A percentile compares a stretch with the other conserved stretches of the same genome.
phyloP scores from a whole-genome alignment of 1,140 invertebrate species.

The Asbolus verrucosus region DNA sequence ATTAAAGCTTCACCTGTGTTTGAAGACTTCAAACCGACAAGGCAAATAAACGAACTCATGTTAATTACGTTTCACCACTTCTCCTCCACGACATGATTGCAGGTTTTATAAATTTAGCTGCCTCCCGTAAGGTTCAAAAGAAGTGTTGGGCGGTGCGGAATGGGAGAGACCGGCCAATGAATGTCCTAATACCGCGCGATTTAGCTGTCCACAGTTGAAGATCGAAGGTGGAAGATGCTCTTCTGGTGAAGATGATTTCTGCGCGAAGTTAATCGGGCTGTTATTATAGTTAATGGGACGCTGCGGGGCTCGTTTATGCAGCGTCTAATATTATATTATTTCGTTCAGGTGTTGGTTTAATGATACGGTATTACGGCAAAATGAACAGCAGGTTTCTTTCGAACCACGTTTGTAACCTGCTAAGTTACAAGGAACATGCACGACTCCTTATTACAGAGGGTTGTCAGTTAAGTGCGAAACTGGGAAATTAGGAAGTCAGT shows the following conservation, averaged over 20 bases:
- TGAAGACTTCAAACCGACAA: constrained; percentile 12
- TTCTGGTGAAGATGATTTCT: too few species aligned
- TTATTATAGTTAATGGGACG: constrained; percentile 25
- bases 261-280: constrained; percentile 7
- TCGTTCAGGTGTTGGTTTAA: constrained; percentile 33
- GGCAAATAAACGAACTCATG: constrained; percentile 14
- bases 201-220: too few species aligned
- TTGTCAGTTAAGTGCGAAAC: constrained; percentile 44
- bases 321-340: constrained; percentile 23
- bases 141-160: too few species aligned
- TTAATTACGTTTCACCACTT: constrained; percentile 5
- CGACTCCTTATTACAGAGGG: constrained; percentile 44
- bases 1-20: constrained; percentile 32
- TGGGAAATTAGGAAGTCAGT: constrained; percentile 42
- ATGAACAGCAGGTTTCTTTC: constrained; percentile 13
- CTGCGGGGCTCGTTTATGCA: constrained; percentile 23
- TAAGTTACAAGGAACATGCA: constrained; percentile 39
- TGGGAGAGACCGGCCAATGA: too few species aligned
- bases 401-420: constrained; percentile 31
- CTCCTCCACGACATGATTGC: constrained; percentile 5
- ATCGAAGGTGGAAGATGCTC: constrained; percentile 4
- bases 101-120: too few species aligned
- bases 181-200: too few species aligned
- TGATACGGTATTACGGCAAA: constrained; percentile 16
- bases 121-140: too few species aligned